These are phyloP conservation scores for Chromoteleia sp. DNA, from an alignment of 2,888 invertebrate genomes.

Conservation along the genomic window DNA sequence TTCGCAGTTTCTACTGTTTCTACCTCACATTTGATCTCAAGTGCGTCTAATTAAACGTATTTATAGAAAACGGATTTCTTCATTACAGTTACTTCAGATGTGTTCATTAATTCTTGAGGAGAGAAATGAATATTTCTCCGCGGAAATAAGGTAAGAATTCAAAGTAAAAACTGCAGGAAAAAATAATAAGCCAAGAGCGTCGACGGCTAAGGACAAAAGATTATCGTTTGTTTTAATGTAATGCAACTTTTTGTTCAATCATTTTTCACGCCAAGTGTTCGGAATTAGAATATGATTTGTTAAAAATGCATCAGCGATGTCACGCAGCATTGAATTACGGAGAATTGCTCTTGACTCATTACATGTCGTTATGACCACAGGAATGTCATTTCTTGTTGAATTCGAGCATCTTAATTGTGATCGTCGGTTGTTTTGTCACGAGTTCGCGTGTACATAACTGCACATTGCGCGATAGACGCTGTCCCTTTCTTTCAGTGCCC, in stretches of 20 bases:
- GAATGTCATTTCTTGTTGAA: conserved; percentile 51
- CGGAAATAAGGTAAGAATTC: not conserved
- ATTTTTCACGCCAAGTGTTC: no score
- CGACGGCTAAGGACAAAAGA: no score
- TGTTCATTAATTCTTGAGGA: conserved; percentile 7
- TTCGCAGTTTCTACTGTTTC: not conserved
- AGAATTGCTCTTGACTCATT: conserved; percentile 36
- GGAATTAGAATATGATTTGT: not conserved
- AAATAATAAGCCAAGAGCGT: no score
- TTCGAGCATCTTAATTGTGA: conserved; percentile 43
- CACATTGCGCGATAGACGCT: conserved; percentile 1
- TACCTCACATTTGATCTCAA: not conserved
- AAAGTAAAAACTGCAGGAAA: no score
- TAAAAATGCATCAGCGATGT: conserved; percentile 7
- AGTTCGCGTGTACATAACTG: conserved; percentile 55
- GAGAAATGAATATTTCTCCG: not conserved
- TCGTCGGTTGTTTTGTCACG: conserved; percentile 42
- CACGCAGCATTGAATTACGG: conserved; percentile 10
- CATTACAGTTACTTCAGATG: not conserved
- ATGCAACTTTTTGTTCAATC: no score
- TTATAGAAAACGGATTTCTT: conserved; percentile 20
- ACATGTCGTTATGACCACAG: conserved; percentile 34
- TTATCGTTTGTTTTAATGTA: no score
- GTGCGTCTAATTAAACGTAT: conserved; percentile 1
- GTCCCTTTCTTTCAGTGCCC: conserved; percentile 29